Evolutionary conservation across 2,888 invertebrate species (phyloP).

Genomic region (Theodoxus fluviatilis): DNA sequence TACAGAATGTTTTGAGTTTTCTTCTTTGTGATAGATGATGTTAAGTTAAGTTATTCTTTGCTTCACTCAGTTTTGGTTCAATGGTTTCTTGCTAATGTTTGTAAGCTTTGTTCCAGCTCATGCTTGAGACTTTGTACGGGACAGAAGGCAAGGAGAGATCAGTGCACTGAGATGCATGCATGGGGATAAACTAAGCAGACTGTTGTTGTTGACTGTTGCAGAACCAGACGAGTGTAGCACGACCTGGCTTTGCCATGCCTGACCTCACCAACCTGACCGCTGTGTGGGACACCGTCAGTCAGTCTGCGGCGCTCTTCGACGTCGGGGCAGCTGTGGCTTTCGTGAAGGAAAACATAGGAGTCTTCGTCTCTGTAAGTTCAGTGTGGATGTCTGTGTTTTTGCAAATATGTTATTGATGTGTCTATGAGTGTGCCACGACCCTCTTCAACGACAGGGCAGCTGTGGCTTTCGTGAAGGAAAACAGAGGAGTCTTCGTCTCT

Average conservation of each 20-base stretch:
- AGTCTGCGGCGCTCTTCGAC: slow-evolving; percentile 50
- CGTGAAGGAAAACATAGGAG: slow-evolving; percentile 89
- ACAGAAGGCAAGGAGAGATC: background rate
- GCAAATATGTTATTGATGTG: too few species aligned
- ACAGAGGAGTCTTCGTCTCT: too few species aligned
- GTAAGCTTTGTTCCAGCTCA: background rate
- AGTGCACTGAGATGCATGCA: background rate
- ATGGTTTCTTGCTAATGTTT: background rate
- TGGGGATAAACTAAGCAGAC: background rate
- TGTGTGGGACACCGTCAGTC: slow-evolving; percentile 51
- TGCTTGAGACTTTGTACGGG: background rate
- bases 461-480: too few species aligned
- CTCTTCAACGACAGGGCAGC: too few species aligned
- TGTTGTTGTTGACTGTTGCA: slow-evolving; percentile 11
- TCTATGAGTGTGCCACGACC: too few species aligned
- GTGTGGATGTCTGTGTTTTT: too few species aligned
- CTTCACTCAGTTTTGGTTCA: background rate
- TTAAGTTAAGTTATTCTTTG: too few species aligned
- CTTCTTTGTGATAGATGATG: too few species aligned
- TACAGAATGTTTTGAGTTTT: too few species aligned
- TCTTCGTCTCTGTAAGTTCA: slow-evolving; percentile 77
- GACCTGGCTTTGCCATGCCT: slow-evolving; percentile 30
- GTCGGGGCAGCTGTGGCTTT: slow-evolving; percentile 70
- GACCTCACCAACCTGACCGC: slow-evolving; percentile 47
- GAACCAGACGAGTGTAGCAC: slow-evolving; percentile 38